Evolutionary conservation across 1,140 invertebrate species (phyloP), one percentile per base, ranked within the genome.

Genomic region (Apis cerana): DNA sequence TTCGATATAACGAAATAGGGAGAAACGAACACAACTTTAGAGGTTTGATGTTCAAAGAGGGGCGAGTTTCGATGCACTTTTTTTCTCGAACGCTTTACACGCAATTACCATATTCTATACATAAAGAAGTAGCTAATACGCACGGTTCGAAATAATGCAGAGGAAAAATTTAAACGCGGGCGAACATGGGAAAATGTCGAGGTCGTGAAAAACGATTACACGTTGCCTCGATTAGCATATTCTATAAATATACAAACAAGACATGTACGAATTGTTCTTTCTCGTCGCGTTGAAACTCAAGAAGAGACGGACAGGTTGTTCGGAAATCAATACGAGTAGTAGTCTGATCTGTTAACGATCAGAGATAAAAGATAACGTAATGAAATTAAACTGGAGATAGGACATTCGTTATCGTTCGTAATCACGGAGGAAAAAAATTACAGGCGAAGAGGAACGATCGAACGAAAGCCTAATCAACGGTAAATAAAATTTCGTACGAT

Each of bases 51-150:
- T 33, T 43, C 33, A 43, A 43, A 43, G 33, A 43, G 33, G 33
- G 33, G 5, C 33, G 33, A 43, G 33, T 43, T 43, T 43, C 33
- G 2, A 4, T 17, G 11, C 11, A 27, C 5, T 23, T 13, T 15
- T 21, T 43, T 43, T 43, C 33, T 5, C 33, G 33, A 5, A 12
- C 27, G 10, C 33, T 52, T 80, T 17, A 23, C 9, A 1, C 54
- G 0, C 17, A 10, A 72, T 72, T 72, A 74, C 27, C 48, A 23
- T 56, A 80, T 80, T 74, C 61, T 65, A 54, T 65, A 74, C 69
- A 64, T 74, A 74, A 74, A 56, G 10, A 19, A 80, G 50, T 64
- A 56, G 69, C 27, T 74, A 70, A 59, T n/a, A 19, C 54, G 50
- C 0, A 19, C 10, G 19, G 43, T 19, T 11, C 12, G 15, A 33